A percentile compares a stretch with the other conserved stretches of the same genome.
Evolutionary conservation across 2,113 vertebrate genomes (phyloP).

Genomic region (Microtus pennsylvanicus): DNA sequence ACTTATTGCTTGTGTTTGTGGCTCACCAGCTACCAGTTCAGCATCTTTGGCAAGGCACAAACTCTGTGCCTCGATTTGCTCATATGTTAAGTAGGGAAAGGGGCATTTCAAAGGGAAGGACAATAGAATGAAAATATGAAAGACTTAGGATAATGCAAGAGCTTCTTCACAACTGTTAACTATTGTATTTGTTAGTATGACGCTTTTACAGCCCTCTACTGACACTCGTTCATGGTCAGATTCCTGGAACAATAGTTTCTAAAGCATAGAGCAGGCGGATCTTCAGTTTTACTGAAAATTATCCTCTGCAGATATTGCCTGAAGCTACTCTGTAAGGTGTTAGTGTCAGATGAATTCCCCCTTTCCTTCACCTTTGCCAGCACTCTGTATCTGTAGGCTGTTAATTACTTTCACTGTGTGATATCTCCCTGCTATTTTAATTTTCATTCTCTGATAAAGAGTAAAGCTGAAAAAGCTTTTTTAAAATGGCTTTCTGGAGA

Average conservation of each 20-base stretch:
- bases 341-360: rapidly evolving
- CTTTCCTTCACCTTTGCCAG: not conserved
- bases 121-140: not conserved
- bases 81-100: not conserved
- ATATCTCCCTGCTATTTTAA: slow-evolving; percentile 2
- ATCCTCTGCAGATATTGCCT: not conserved
- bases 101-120: not conserved
- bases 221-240: not conserved
- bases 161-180: not conserved
- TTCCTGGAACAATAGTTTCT: not conserved
- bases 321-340: not conserved
- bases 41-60: not conserved
- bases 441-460: not conserved
- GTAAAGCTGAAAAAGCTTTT: slow-evolving; percentile 51
- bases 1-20: not conserved
- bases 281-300: not conserved
- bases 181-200: not conserved
- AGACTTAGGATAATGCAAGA: not conserved
- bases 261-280: not conserved
- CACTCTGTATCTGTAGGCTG: not conserved
- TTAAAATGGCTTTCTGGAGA: not conserved
- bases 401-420: not conserved
- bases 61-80: not conserved
- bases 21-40: not conserved
- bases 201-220: not conserved